These are phyloP conservation scores for Elysia crispata DNA, from an alignment of 2,888 invertebrate genomes.

Conservation along the genomic window DNA sequence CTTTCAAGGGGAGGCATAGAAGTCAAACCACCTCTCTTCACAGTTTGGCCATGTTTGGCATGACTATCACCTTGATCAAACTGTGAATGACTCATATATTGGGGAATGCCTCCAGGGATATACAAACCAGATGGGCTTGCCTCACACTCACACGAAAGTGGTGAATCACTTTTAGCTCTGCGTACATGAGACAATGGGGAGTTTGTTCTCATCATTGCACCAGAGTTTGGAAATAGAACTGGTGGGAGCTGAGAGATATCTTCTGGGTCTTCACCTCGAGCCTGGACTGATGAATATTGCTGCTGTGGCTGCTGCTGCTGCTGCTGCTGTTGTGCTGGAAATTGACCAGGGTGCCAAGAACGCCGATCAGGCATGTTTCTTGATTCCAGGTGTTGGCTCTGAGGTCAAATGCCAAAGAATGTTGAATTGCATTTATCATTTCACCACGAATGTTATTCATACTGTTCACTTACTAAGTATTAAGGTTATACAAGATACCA, in stretches of 20 bases:
- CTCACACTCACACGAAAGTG: background rate
- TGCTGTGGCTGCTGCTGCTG: conserved; percentile 26
- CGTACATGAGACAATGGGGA: background rate
- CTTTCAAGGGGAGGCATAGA: conserved; percentile 37
- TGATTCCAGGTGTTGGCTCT: background rate
- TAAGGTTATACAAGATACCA: no score
- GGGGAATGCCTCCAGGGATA: background rate
- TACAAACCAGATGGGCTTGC: background rate
- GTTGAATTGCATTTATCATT: no score
- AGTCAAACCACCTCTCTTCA: background rate
- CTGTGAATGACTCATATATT: background rate
- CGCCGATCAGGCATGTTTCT: background rate
- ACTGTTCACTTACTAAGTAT: no score
- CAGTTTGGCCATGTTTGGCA: background rate
- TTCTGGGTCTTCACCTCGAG: background rate
- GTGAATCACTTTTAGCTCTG: background rate
- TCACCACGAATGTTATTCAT: no score
- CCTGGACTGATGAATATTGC: conserved; percentile 19
- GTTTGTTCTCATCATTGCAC: background rate
- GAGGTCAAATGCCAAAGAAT: background rate
- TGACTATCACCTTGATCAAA: conserved; percentile 14
- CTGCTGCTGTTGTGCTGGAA: conserved; percentile 5
- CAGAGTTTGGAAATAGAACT: no score
- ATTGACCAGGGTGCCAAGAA: no score
- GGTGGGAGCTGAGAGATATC: no score